Evolutionary conservation across 2,888 invertebrate species (phyloP), one percentile per base, ranked within the genome.

Genomic region (Harmothoe impar): DNA sequence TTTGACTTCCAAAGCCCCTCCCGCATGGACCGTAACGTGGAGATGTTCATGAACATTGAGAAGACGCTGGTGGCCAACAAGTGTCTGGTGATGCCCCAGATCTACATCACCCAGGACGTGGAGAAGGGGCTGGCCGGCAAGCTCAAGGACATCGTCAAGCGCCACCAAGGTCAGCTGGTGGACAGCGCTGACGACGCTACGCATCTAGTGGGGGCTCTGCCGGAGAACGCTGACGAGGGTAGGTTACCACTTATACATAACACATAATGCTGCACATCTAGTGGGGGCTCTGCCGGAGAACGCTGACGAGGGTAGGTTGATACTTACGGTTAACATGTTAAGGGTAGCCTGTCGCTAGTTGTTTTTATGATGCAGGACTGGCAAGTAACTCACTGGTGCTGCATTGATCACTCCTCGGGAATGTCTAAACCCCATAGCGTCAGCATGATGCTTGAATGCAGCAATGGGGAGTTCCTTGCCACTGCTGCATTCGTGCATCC

Each of bases 231-330:
- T 51, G 94, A 94, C 84, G 94, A 95, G 84, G 94, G 94, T 94
- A 62, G 25, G 77, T 29, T 10, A n/a, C n/a, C n/a, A n/a, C 96
- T 98, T 89, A 96, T 97, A 94, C 98, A 98, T 92, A 97, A 97
- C 92, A 98, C 98, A 98, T 62, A 98, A 98, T 92, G 98, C 99
- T 5, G 98, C 99, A 0, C 99, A 99, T 96, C 97, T 99, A 92
- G 97, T 99, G 72, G 98, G 98, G 96, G 98, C 98, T 0, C 97
- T 97, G 84, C 93, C 95, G 0, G 90, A 94, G 23, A 92, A 93
- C 52, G 92, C 93, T 51, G 94, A 94, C 84, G 94, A 95, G 84
- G 94, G 94, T 94, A 62, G 25, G 77, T 29, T 10, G n/a, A n/a
- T n/a, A n/a, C n/a, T n/a, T n/a, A n/a, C n/a, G n/a, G n/a, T n/a